Base-by-base conservation (phyloP, 2,888 invertebrate genomes). In the Oscheius sp. region DNA sequence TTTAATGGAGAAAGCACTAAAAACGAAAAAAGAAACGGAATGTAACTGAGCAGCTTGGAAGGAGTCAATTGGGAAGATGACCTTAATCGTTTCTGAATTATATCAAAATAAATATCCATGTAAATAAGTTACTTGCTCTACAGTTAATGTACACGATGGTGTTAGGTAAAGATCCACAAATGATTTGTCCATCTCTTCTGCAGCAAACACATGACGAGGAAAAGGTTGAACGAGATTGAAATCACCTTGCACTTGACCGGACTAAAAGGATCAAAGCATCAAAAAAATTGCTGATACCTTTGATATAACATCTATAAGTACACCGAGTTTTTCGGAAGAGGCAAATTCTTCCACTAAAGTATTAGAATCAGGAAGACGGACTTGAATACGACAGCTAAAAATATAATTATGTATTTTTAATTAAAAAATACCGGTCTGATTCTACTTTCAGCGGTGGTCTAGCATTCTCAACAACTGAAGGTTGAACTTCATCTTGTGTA, bases 161-260 rank as follows among this genome's bases (percentile, higher is more conserved):
- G 83, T 83, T 23, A 83, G 72, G 18, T 45, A 55, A 41, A 81
- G 78, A 0, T 81, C 77, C 9, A 81, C 29, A 29, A 75, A 81
- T 1, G 77, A 64, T 52, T 75, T 77, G 9, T 66, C 70, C 23
- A 73, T 72, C 16, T 83, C 80, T 2, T 74, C 76, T 13, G 49
- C 59, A 2, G 72, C 68, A 69, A 76, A 83, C 1, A 80, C 66
- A 1, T 75, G 74, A 25, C 78, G 71, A 41, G 83, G 83, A 52
- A 76, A 81, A 0, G 76, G 64, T 64, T 81, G 79, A 9, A 75
- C 75, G 23, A 83, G 59, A 18, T 71, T 66, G 69, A 81, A 83
- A 12, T 61, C 2, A 1, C 76, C 77, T 21, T 2, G 1, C 27
- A 49, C 71, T 27, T 63, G 25, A n/a, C 61, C 21, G 5, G 35